Percentiles rank a stretch among this genome's conserved stretches.
Evolutionary conservation across 2,797 vertebrate species (phyloP).

Genomic region (Orientallactaga sibirica): DNA sequence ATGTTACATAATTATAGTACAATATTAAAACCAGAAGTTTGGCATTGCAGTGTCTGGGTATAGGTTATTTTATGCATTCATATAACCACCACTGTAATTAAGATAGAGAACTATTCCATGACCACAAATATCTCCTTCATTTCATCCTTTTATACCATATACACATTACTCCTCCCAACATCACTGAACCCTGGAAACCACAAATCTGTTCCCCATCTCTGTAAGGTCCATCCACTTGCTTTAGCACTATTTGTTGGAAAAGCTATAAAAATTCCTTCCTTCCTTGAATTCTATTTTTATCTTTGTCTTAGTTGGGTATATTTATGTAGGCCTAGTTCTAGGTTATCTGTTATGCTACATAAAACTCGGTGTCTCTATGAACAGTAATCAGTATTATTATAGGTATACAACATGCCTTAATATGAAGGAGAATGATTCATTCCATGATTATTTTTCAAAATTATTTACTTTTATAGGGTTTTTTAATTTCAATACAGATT

Average conservation of each 20-base stretch:
- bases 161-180: background rate
- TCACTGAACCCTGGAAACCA: background rate
- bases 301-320: background rate
- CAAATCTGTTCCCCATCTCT: background rate
- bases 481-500: too few relatives aligned
- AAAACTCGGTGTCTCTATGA: background rate
- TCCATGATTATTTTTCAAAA: too few relatives aligned
- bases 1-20: background rate
- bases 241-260: background rate
- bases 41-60: background rate
- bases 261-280: background rate
- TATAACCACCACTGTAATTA: background rate
- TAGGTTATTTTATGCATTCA: conserved; percentile 16
- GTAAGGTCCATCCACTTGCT: background rate
- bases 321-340: background rate
- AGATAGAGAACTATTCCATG: background rate
- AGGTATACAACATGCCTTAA: background rate
- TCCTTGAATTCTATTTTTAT: background rate
- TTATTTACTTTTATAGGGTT: too few relatives aligned
- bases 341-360: background rate
- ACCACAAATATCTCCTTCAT: background rate
- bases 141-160: background rate
- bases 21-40: background rate
- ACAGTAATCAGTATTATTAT: background rate
- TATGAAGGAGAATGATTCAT: too few relatives aligned